Evolutionary conservation across 2,113 vertebrate genomes (phyloP), one percentile per base, ranked within the genome.

Genomic region (Carlito syrichta): DNA sequence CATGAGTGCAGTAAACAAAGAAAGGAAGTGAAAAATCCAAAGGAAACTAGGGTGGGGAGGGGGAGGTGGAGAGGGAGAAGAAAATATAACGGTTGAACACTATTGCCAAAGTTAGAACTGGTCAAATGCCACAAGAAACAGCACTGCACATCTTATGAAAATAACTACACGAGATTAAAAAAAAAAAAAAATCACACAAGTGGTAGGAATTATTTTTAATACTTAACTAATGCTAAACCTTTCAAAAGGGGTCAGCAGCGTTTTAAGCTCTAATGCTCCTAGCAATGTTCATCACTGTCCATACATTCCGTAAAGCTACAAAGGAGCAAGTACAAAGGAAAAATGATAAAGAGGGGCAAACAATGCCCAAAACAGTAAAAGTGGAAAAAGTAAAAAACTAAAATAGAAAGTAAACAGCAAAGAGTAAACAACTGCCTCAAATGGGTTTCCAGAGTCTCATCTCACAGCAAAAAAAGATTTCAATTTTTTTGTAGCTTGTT

Each of bases 1-100:
- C 82, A 60, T 54, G 76, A 94, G 85, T 40, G 77, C 86, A 84
- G 93, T 96, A 97, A 97, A 98, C 97, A 97, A 97, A 98, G 93
- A 93, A 89, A 95, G 97, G 96, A 98, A 98, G 96, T 94, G 91
- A 97, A 96, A 97, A 97, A 94, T 96, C 95, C 94, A 96, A 93
- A 97, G 97, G 95, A 97, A 97, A 94, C 0, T 16, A 93, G 96
- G 94, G 96, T 83, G 52, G 94, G 19, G 10, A 86, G 50, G 40
- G 77, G 82, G 56, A 84, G 81, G 71, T n/a, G 68, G 60, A 74
- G 56, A 96, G 63, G 76, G 84, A 93, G 89, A 38, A 86, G 68
- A 92, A 96, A 96, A 88, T 52, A 19, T 76, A 91, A 93, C 0
- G 27, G 88, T 78, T 91, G 68, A 76, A 82, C 60, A n/a, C 54